Conservation (phyloP, 2,113 vertebrate species). For the human (Homo sapiens) region GRCh38 chr11:66048501-66049000, state of each 20-base stretch:
- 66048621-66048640: not conserved
- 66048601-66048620: not conserved
- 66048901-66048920: slow-evolving; percentile 13
- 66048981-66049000: slow-evolving; percentile 20
- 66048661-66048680: not conserved
- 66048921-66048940: not conserved
- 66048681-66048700: not conserved
- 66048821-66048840: slow-evolving; percentile 17
- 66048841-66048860: not conserved
- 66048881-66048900: not conserved
- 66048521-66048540: not conserved
- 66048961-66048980: not conserved
- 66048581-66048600: not conserved
- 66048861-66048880: not conserved
- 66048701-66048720: slow-evolving; percentile 4
- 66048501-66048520: not conserved
- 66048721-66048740: slow-evolving; percentile 1
- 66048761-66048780: slow-evolving; percentile 6
- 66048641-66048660: not conserved
- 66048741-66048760: not conserved
- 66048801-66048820: not conserved
- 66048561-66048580: not conserved
- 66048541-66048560: not conserved
- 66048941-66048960: not conserved
- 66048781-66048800: slow-evolving; percentile 24